Conservation (phyloP, 2,797 vertebrate species). For the Numenius phaeopus region DNA sequence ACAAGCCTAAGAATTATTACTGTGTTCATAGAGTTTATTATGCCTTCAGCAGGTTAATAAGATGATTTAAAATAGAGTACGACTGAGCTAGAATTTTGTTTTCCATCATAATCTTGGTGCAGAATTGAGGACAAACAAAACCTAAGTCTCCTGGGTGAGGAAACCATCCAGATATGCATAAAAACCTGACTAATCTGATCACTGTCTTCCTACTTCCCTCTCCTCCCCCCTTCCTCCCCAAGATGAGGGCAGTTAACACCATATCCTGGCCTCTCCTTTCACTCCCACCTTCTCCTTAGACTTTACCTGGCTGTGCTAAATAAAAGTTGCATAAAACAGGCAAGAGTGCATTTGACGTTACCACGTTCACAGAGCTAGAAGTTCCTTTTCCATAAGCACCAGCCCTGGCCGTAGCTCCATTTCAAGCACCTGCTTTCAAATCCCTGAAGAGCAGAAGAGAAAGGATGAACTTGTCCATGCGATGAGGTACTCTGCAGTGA, state of each 20-base stretch:
- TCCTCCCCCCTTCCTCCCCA: neutral
- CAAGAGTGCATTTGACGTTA: neutral
- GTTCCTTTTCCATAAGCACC: neutral
- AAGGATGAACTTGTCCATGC: neutral
- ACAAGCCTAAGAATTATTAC: slow-evolving; percentile 18
- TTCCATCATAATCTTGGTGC: neutral
- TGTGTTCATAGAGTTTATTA: neutral
- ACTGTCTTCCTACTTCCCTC: neutral
- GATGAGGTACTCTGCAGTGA: neutral
- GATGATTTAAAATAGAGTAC: neutral
- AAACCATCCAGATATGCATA: neutral
- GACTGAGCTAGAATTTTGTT: neutral
- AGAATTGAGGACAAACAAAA: neutral
- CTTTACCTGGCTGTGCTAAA: neutral
- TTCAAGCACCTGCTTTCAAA: neutral
- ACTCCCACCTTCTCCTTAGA: neutral
- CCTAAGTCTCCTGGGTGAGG: neutral
- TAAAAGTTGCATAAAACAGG: neutral
- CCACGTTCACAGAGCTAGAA: neutral
- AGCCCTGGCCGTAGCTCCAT: neutral
- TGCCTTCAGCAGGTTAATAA: slow-evolving; percentile 7
- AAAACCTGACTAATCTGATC: fast-evolving
- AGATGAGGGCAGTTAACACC: neutral
- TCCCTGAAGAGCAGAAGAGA: neutral
- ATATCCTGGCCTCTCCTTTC: neutral